These are phyloP conservation scores for Listronotus bonariensis DNA, from an alignment of 1,140 invertebrate genomes.

Conservation along the genomic window DNA sequence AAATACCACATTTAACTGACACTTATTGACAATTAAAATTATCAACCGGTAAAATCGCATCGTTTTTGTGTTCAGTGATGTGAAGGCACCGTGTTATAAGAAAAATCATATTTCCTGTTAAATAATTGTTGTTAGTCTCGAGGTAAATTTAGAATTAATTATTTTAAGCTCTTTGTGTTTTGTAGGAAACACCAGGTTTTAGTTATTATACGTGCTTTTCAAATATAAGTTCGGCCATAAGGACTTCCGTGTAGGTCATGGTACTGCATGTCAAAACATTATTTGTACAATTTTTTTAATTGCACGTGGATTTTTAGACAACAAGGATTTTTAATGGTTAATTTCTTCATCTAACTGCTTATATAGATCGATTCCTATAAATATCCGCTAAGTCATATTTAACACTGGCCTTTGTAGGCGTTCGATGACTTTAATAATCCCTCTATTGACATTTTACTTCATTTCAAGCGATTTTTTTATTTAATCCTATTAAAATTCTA, in stretches of 20 bases:
- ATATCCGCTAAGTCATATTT: too few species aligned
- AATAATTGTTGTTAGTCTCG: conserved; percentile 18
- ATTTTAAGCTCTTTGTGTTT: not conserved
- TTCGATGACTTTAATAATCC: conserved; percentile 8
- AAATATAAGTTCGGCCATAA: conserved; percentile 18
- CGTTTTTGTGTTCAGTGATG: conserved; percentile 28
- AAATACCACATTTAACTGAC: not conserved
- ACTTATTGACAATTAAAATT: conserved; percentile 9
- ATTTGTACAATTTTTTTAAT: conserved; percentile 8
- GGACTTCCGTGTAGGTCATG: conserved; percentile 29
- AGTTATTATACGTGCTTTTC: not conserved
- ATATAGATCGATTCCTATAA: too few species aligned
- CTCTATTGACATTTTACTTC: conserved; percentile 12
- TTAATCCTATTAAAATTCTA: conserved; percentile 5
- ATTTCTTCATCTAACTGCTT: too few species aligned
- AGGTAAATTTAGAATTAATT: conserved; percentile 14
- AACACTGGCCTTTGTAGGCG: not conserved
- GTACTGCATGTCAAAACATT: conserved; percentile 22
- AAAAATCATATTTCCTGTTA: conserved; percentile 25
- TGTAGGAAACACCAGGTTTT: not conserved
- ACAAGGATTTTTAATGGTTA: too few species aligned
- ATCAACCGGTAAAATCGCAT: conserved; percentile 23
- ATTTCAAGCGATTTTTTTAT: not conserved
- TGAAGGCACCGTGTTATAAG: conserved; percentile 22
- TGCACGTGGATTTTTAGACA: conserved; percentile 12